phyloP scores from a whole-genome alignment of 2,797 vertebrate genomes.

The Rhabdomys pumilio region DNA sequence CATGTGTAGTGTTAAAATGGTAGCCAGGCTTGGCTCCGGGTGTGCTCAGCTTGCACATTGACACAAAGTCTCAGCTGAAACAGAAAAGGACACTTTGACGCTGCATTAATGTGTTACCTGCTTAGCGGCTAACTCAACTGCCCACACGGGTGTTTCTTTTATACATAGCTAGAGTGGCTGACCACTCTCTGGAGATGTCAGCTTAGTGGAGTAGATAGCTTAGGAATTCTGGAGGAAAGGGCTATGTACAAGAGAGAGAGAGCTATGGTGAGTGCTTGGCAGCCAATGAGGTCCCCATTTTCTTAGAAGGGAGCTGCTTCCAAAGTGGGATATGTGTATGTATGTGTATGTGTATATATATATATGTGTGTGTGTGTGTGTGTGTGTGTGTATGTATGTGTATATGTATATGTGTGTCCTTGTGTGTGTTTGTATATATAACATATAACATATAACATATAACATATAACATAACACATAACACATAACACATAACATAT shows the following conservation, averaged over 20 bases:
- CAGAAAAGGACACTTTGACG: background rate
- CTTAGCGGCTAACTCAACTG: background rate
- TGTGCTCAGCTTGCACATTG: background rate
- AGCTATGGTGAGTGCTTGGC: too few species aligned
- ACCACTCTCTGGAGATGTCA: background rate
- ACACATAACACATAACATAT: too few species aligned
- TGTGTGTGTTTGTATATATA: too few species aligned
- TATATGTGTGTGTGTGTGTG: too few species aligned
- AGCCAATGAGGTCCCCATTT: background rate
- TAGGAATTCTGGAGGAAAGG: background rate
- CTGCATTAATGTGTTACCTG: background rate
- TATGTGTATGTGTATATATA: too few species aligned
- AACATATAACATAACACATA: too few species aligned
- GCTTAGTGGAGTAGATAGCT: background rate
- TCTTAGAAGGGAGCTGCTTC: background rate
- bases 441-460: too few species aligned
- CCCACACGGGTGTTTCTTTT: background rate
- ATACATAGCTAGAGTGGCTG: background rate
- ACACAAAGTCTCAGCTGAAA: background rate
- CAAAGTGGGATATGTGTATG: background rate
- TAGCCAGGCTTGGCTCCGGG: background rate
- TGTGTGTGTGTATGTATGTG: too few species aligned
- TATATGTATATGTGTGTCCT: too few species aligned
- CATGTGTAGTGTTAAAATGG: background rate
- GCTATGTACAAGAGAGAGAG: background rate